Conservation (phyloP, 1,140 invertebrate genomes). For the Saccostrea glomerata region DNA sequence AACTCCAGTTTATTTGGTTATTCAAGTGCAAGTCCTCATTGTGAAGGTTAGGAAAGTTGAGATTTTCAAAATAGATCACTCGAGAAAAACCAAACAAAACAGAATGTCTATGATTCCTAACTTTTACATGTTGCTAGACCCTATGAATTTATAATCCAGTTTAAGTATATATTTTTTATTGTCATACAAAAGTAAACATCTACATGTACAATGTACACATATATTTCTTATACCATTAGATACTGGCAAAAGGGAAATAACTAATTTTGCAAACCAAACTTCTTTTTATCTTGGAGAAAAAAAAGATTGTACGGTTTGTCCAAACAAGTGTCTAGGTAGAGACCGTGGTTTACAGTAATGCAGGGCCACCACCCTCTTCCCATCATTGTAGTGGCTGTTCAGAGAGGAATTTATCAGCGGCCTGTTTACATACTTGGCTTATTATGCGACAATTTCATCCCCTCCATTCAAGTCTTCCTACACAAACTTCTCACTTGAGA, state of each 20-base stretch:
- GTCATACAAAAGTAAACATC: too few species aligned
- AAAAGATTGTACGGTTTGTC: neutral
- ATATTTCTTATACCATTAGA: neutral
- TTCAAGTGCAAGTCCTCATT: neutral
- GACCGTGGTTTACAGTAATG: neutral
- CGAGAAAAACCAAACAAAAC: too few species aligned
- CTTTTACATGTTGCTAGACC: too few species aligned
- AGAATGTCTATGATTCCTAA: too few species aligned
- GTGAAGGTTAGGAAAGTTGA: neutral
- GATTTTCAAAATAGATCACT: neutral
- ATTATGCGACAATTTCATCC: neutral
- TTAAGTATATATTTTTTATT: too few species aligned
- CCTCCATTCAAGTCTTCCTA: slow-evolving; percentile 7
- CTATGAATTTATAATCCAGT: too few species aligned
- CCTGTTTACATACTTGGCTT: slow-evolving; percentile 13
- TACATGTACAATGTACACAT: neutral
- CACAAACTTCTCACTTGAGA: slow-evolving; percentile 28
- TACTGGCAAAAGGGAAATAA: neutral
- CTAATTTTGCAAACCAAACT: neutral
- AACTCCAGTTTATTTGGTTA: neutral
- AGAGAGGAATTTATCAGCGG: neutral
- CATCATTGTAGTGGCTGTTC: neutral
- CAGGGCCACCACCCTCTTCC: neutral
- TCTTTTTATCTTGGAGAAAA: neutral
- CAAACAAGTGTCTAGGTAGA: neutral